Evolutionary conservation across 2,888 invertebrate genomes (phyloP).

Genomic region (Sinohyriopsis cumingii): DNA sequence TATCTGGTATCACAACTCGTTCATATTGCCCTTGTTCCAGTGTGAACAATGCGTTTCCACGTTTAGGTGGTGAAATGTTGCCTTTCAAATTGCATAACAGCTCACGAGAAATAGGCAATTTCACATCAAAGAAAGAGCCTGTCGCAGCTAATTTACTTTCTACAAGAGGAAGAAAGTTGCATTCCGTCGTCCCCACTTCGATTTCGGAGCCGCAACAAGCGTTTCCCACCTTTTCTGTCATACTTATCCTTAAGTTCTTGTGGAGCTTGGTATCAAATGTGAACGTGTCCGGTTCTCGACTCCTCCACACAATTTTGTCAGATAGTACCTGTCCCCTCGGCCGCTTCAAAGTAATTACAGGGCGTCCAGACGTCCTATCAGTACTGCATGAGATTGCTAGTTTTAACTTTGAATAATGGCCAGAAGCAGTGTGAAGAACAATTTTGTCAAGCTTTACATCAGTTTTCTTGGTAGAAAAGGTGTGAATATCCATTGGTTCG

Average conservation of each 20-base stretch:
- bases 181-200: constrained; percentile 11
- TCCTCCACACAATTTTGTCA: constrained; percentile 1
- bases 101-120: too few relatives aligned
- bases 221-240: constrained; percentile 3
- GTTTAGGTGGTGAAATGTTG: too few relatives aligned
- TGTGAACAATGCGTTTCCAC: too few relatives aligned
- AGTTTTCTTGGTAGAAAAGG: constrained; percentile 48
- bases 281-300: constrained; percentile 1
- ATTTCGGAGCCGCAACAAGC: constrained; percentile 10
- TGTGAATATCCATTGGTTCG: constrained; percentile 49
- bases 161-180: constrained; percentile 13
- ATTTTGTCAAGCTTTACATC: constrained; percentile 20
- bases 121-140: too few relatives aligned
- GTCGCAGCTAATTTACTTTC: not conserved
- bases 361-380: not conserved
- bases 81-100: too few relatives aligned
- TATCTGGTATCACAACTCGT: constrained; percentile 62
- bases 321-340: not conserved
- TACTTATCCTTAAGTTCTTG: constrained; percentile 9
- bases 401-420: constrained; percentile 25
- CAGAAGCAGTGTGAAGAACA: not conserved
- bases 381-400: constrained; percentile 25
- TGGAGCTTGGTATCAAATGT: constrained; percentile 8
- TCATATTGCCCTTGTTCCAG: constrained; percentile 38
- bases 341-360: not conserved